phyloP scores from a whole-genome alignment of 2,113 vertebrate species.

The Percina caprodes region DNA sequence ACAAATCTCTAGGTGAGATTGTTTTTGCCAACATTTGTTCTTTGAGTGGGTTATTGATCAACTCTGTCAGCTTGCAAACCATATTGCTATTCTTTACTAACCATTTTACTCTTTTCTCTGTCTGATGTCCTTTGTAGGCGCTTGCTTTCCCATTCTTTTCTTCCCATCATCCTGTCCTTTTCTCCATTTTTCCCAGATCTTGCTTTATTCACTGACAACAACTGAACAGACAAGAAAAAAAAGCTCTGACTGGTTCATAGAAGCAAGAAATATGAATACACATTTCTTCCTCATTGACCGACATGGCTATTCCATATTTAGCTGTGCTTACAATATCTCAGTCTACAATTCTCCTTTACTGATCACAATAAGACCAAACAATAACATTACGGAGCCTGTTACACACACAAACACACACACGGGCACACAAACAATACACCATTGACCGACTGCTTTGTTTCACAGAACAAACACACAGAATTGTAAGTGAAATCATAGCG shows the following conservation, averaged over 20 bases:
- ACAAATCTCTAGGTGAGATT: conserved; percentile 64
- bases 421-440: conserved; percentile 68
- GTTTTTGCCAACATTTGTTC: conserved; percentile 46
- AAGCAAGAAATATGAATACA: conserved; percentile 76
- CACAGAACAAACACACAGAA: conserved; percentile 70
- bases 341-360: conserved; percentile 67
- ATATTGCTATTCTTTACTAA: conserved; percentile 35
- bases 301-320: conserved; percentile 71
- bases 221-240: conserved; percentile 27
- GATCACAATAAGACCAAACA: conserved; percentile 77
- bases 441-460: conserved; percentile 78
- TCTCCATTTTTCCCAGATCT: conserved; percentile 34
- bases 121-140: conserved; percentile 37
- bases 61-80: conserved; percentile 54
- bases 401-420: conserved; percentile 48
- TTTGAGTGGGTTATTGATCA: conserved; percentile 69
- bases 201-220: conserved; percentile 33
- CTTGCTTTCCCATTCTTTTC: conserved; percentile 24
- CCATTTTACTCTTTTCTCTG: conserved; percentile 42
- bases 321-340: conserved; percentile 70
- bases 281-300: conserved; percentile 68
- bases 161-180: conserved; percentile 34
- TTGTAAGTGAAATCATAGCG: conserved; percentile 74
- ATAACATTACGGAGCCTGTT: conserved; percentile 67
- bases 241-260: conserved; percentile 57